Percentiles rank a stretch among this genome's conserved stretches.
phyloP scores from a whole-genome alignment of 2,797 vertebrate species.

The Malacoraja senta region DNA sequence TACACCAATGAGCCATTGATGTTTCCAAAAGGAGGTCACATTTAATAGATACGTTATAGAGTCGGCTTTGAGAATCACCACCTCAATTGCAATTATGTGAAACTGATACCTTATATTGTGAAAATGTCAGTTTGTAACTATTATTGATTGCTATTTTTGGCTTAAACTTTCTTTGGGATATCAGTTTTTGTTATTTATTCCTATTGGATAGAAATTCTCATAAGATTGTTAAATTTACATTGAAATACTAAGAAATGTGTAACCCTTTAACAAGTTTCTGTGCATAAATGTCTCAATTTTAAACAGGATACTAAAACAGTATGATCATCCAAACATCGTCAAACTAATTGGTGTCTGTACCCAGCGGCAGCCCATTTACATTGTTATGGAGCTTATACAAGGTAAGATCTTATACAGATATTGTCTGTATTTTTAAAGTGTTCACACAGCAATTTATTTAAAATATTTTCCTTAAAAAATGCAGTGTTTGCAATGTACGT shows the following conservation, averaged over 20 bases:
- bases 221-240: neutral
- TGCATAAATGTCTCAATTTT: slow-evolving; percentile 39
- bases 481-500: neutral
- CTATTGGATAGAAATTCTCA: neutral
- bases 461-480: neutral
- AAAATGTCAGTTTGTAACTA: neutral
- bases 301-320: slow-evolving; percentile 89
- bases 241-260: neutral
- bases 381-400: slow-evolving; percentile 91
- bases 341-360: slow-evolving; percentile 94
- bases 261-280: neutral
- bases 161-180: neutral
- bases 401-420: slow-evolving; percentile 57
- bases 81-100: neutral
- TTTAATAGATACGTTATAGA: neutral
- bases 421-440: neutral
- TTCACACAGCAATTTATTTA: neutral
- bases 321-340: slow-evolving; percentile 93
- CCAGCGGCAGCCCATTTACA: slow-evolving; percentile 91
- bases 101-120: neutral
- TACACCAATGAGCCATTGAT: neutral
- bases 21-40: neutral
- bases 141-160: neutral
- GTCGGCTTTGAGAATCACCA: neutral
- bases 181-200: neutral